phyloP scores from a whole-genome alignment of 2,888 invertebrate genomes.

The Coenonympha arcania region DNA sequence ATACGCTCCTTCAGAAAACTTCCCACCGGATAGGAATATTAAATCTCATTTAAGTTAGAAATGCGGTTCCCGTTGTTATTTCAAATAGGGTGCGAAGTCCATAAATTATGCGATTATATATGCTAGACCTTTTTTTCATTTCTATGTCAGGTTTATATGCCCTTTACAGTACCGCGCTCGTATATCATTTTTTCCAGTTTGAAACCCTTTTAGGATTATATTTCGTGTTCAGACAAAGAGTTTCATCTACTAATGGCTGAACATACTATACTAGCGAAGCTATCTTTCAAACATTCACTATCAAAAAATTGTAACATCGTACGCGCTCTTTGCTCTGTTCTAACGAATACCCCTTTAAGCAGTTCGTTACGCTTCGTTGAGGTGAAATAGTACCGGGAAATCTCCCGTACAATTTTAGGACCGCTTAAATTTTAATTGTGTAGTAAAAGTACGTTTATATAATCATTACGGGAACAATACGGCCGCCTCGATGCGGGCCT shows the following conservation, averaged over 20 bases:
- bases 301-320: slow-evolving; percentile 18
- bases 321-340: slow-evolving; percentile 31
- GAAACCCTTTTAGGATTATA: neutral
- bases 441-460: slow-evolving; percentile 70
- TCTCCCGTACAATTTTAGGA: slow-evolving; percentile 62
- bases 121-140: neutral
- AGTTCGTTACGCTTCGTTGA: slow-evolving; percentile 51
- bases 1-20: slow-evolving; percentile 70
- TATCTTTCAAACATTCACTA: neutral
- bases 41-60: slow-evolving; percentile 74
- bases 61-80: slow-evolving; percentile 69
- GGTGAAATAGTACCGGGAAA: slow-evolving; percentile 58
- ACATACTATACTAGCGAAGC: neutral
- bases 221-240: neutral
- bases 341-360: slow-evolving; percentile 42
- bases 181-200: neutral
- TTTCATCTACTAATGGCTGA: neutral
- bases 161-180: neutral
- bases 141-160: neutral
- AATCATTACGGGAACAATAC: slow-evolving; percentile 68
- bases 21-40: slow-evolving; percentile 71
- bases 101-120: neutral
- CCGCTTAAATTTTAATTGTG: slow-evolving; percentile 71
- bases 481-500: slow-evolving; percentile 35
- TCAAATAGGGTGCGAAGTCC: slow-evolving; percentile 55